A percentile compares a stretch with the other conserved stretches of the same genome.
Evolutionary conservation across 1,140 invertebrate genomes (phyloP).

Genomic region (Papilio polytes): DNA sequence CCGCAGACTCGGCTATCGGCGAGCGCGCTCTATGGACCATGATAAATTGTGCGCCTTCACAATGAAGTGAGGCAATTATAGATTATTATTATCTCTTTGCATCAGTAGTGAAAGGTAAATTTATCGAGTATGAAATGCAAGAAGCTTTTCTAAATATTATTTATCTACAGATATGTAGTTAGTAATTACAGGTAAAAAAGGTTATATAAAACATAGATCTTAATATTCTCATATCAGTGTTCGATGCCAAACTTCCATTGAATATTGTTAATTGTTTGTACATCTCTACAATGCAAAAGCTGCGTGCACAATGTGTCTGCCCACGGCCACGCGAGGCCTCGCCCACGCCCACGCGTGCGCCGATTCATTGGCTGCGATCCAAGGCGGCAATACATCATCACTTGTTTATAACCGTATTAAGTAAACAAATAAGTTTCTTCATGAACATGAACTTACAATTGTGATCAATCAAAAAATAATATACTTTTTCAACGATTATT

Average conservation of each 20-base stretch:
- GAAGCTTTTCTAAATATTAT: background rate
- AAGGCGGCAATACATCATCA: slow-evolving; percentile 26
- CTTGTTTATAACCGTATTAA: slow-evolving; percentile 6
- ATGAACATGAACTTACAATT: background rate
- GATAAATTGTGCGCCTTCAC: slow-evolving; percentile 5
- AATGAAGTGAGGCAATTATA: background rate
- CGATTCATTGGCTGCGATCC: slow-evolving; percentile 18
- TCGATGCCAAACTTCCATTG: slow-evolving; percentile 3
- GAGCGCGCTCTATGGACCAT: background rate
- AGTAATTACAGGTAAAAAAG: background rate
- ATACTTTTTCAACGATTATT: background rate
- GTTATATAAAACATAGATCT: background rate
- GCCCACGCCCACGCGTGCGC: slow-evolving; percentile 21
- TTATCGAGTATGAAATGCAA: background rate
- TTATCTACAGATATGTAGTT: background rate
- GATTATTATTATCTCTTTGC: background rate
- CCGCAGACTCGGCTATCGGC: background rate
- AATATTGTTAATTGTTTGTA: slow-evolving; percentile 7
- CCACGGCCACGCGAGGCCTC: background rate
- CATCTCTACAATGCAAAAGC: slow-evolving; percentile 2
- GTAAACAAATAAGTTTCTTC: slow-evolving; percentile 12
- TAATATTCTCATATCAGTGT: background rate
- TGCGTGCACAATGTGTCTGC: background rate
- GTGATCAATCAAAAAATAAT: background rate
- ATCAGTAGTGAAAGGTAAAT: background rate